Base-by-base conservation (phyloP, 2,113 vertebrate species). In the Dipodomys stephensi region DNA sequence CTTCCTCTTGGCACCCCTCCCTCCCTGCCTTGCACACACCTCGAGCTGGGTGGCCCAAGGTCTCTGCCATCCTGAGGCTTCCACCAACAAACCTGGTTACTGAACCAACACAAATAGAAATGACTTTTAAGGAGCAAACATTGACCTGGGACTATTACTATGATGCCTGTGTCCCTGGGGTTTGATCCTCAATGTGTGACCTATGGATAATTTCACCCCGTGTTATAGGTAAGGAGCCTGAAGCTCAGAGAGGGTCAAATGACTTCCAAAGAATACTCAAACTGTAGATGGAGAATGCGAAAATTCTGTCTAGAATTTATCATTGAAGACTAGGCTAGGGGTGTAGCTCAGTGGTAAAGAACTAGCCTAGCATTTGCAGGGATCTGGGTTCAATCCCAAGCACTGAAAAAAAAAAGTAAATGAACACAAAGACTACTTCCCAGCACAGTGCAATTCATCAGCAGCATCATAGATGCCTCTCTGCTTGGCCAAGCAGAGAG, bases 1-100 rank as follows among this genome's bases (percentile, higher is more conserved):
- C 12, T 72, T 97, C 95, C 87, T 95, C 83, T 89, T 87, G 53
- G 53, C 53, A 57, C 53, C 53, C 53, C 53, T 57, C 53, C 53
- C 53, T 95, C n/a, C 77, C 73, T 67, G 46, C 62, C 35, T 23
- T 65, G 60, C 53, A 46, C 90, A 32, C 32, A 0, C 0, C 0
- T 28, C 77, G 49, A 27, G 81, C 92, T 96, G 65, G 10, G 23
- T 64, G 82, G 53, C 87, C 88, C 25, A 4, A 57, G 53, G 53
- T 13, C 53, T 57, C 49, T 12, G 12, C 49, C 49, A 49, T 49
- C 84, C 88, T 28, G 13, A 57, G 53, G 53, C 53, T 18, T 57
- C 53, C 53, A 57, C 53, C 4, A 16, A 57, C 53, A 57, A 57
- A 57, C 53, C 53, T 57, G 53, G 15, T 57, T 57, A 57, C 12